These are phyloP conservation scores for Oscheius myriophilus DNA, from an alignment of 2,888 invertebrate genomes.

Conservation along the genomic window DNA sequence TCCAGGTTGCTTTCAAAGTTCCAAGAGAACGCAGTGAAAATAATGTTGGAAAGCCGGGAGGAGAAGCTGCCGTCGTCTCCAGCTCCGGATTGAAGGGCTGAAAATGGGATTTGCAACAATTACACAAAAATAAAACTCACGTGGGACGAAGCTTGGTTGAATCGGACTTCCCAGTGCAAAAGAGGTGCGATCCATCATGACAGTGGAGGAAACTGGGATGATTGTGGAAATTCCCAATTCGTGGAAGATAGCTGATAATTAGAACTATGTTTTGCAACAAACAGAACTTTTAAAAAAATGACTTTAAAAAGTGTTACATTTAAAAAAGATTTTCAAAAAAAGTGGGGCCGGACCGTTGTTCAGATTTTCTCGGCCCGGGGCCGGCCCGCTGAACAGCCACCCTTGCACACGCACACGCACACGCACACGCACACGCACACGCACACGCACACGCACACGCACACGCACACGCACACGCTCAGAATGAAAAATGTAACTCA, in stretches of 20 bases:
- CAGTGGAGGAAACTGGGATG: conserved; percentile 16
- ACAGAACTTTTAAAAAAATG: too few species aligned
- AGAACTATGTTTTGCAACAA: too few species aligned
- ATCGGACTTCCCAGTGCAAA: conserved; percentile 16
- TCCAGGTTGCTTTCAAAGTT: not conserved
- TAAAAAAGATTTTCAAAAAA: too few species aligned
- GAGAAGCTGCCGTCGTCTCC: conserved; percentile 15
- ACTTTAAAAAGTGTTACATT: too few species aligned
- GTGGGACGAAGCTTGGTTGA: conserved; percentile 22
- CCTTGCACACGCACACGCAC: too few species aligned
- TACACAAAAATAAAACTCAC: not conserved
- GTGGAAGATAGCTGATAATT: conserved; percentile 27
- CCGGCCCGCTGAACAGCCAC: too few species aligned
- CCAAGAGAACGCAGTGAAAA: conserved; percentile 3
- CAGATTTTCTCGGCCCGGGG: too few species aligned
- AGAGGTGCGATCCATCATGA: conserved; percentile 15
- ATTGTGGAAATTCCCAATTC: conserved; percentile 21
- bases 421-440: too few species aligned
- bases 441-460: too few species aligned
- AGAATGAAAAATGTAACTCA: too few species aligned
- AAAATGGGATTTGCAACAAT: not conserved
- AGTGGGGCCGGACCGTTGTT: too few species aligned
- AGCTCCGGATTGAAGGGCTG: conserved; percentile 13
- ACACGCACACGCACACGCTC: too few species aligned
- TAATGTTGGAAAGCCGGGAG: conserved; percentile 4